Percentiles rank a stretch among this genome's conserved stretches.
These are phyloP conservation scores for Hydrotaea cyrtoneurina DNA, from an alignment of 2,888 invertebrate genomes.

Conservation along the genomic window DNA sequence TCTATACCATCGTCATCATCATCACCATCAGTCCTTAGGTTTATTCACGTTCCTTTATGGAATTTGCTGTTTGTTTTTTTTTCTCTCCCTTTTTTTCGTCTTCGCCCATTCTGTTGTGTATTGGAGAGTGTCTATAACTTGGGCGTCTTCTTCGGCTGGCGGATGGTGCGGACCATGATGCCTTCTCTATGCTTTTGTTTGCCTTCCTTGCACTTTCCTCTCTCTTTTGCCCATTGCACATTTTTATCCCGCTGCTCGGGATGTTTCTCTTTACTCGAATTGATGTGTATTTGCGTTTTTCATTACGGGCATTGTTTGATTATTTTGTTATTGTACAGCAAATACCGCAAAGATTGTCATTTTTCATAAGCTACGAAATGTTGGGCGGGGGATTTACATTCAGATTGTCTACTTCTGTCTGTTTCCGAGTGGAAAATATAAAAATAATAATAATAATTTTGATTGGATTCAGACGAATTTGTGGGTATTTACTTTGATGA, in stretches of 20 bases:
- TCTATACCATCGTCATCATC: slow-evolving; percentile 29
- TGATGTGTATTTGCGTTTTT: slow-evolving; percentile 31
- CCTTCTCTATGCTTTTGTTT: slow-evolving; percentile 37
- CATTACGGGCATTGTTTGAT: slow-evolving; percentile 25
- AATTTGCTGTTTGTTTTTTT: slow-evolving; percentile 30
- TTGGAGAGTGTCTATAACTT: slow-evolving; percentile 44
- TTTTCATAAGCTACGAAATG: slow-evolving; percentile 46
- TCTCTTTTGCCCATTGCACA: background rate
- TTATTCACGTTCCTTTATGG: background rate
- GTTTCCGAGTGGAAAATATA: background rate
- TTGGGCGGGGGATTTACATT: slow-evolving; percentile 18
- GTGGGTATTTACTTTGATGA: background rate
- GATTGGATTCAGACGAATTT: background rate
- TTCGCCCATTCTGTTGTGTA: background rate
- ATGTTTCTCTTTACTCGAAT: background rate
- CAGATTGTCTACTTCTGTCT: slow-evolving; percentile 1
- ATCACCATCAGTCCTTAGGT: background rate
- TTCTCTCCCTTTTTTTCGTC: too few species aligned
- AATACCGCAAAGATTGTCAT: slow-evolving; percentile 55
- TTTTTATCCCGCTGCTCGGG: background rate
- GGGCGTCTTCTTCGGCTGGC: slow-evolving; percentile 51
- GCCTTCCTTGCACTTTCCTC: background rate
- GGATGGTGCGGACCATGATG: background rate
- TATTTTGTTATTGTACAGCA: slow-evolving; percentile 35
- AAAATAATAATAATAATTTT: slow-evolving; percentile 13